phyloP scores from a whole-genome alignment of 2,888 invertebrate species.

The Trichogramma evanescens region DNA sequence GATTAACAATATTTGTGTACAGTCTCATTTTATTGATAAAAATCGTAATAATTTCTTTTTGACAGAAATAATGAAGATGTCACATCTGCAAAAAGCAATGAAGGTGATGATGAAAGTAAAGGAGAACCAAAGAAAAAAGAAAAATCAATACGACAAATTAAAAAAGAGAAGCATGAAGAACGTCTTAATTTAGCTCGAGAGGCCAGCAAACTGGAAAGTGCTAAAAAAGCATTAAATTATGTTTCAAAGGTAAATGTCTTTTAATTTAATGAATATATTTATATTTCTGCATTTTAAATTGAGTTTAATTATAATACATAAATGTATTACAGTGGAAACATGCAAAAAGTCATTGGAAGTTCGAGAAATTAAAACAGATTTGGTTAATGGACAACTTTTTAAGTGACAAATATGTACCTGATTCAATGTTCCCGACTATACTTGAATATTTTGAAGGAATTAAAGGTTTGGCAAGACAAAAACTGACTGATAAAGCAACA shows the following conservation, averaged over 20 bases:
- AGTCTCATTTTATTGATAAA: neutral
- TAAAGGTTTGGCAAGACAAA: constrained; percentile 60
- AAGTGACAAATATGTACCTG: constrained; percentile 54
- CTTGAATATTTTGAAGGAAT: constrained; percentile 67
- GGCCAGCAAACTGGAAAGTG: constrained; percentile 52
- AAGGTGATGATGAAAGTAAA: constrained; percentile 29
- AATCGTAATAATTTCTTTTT: neutral
- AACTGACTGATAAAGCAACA: constrained; percentile 58
- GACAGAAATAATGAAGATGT: neutral
- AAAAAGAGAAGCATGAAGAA: constrained; percentile 57
- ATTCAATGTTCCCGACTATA: constrained; percentile 58
- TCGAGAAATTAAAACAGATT: constrained; percentile 71
- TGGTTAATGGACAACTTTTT: constrained; percentile 68
- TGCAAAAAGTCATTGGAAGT: constrained; percentile 66
- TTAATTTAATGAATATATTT: neutral
- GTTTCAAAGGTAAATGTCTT: constrained; percentile 46
- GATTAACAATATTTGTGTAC: too few relatives aligned
- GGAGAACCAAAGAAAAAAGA: constrained; percentile 37
- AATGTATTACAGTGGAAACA: constrained; percentile 59
- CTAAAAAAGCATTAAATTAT: constrained; percentile 60
- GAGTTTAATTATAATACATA: neutral
- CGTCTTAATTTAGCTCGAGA: constrained; percentile 53
- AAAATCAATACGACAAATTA: constrained; percentile 60
- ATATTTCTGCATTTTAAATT: constrained; percentile 1
- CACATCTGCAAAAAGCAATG: constrained; percentile 23